Percentiles rank a stretch among this genome's conserved stretches.
Evolutionary conservation across 2,797 vertebrate species (phyloP).

Genomic region (Lepilemur septentrionalis): DNA sequence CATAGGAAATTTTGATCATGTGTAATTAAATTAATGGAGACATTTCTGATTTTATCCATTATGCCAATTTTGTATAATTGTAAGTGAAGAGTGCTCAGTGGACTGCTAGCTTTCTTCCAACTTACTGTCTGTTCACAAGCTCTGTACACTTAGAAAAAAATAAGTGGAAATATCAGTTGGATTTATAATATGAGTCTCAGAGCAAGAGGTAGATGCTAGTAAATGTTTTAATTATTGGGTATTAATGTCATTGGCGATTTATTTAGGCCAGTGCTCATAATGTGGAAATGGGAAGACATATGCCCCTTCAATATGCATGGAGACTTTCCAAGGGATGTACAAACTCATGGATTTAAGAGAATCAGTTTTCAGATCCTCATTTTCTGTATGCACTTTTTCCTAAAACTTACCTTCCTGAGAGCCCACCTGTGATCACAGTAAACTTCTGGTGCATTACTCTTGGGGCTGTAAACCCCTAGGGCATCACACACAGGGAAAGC

Average conservation of each 20-base stretch:
- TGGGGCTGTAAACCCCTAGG: not conserved
- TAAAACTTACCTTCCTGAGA: not conserved
- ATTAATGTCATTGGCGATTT: not conserved
- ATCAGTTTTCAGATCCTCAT: not conserved
- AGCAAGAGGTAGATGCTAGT: not conserved
- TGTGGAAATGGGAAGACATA: not conserved
- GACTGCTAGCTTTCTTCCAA: not conserved
- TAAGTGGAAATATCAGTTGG: not conserved
- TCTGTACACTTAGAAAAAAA: not conserved
- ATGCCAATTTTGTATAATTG: not conserved
- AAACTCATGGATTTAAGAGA: not conserved
- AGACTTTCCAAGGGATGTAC: not conserved
- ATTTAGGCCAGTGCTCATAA: not conserved
- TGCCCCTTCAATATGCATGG: not conserved
- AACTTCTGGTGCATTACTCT: not conserved
- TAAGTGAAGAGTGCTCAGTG: not conserved
- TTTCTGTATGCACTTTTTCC: not conserved
- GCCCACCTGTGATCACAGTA: not conserved
- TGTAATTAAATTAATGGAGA: not conserved
- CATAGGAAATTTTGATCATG: not conserved
- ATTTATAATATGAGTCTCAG: not conserved
- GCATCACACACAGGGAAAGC: not conserved
- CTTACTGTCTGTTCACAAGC: not conserved
- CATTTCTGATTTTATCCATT: constrained; percentile 41
- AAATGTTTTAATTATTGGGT: constrained; percentile 32